These are phyloP conservation scores for Quiscalus mexicanus DNA, from an alignment of 2,113 vertebrate species.

Conservation along the genomic window DNA sequence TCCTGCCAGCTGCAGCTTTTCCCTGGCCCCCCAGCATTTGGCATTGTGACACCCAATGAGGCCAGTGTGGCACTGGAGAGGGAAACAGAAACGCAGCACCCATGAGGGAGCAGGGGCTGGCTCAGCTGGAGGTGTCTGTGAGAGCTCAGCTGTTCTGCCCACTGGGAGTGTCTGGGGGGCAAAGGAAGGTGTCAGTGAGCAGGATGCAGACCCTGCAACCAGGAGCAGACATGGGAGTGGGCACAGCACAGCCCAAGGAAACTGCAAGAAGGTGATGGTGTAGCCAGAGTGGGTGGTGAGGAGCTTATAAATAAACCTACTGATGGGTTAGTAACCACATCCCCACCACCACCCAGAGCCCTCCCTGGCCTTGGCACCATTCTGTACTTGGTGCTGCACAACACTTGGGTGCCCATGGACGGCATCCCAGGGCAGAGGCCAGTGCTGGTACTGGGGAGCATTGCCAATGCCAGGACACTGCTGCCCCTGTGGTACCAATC, in stretches of 20 bases:
- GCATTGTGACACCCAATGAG: neutral
- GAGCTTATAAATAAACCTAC: neutral
- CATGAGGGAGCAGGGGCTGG: rapidly evolving
- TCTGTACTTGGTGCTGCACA: neutral
- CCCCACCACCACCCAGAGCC: neutral
- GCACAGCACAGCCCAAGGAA: neutral
- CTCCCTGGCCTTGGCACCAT: neutral
- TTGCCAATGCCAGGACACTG: neutral
- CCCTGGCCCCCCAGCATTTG: neutral
- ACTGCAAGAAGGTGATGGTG: neutral
- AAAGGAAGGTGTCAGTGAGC: neutral
- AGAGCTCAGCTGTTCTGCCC: neutral
- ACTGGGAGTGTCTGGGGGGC: neutral
- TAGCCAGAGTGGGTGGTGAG: neutral
- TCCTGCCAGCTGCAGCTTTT: neutral
- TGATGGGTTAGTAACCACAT: neutral
- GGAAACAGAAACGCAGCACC: neutral
- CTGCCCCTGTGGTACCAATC: neutral
- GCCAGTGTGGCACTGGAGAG: neutral
- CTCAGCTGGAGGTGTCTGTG: neutral
- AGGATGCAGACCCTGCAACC: neutral
- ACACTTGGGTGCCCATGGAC: rapidly evolving
- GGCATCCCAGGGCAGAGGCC: neutral
- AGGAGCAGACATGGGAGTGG: neutral
- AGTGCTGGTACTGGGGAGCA: neutral